Evolutionary conservation across 2,113 vertebrate species (phyloP).

Genomic region (Leucoraja erinaceus): DNA sequence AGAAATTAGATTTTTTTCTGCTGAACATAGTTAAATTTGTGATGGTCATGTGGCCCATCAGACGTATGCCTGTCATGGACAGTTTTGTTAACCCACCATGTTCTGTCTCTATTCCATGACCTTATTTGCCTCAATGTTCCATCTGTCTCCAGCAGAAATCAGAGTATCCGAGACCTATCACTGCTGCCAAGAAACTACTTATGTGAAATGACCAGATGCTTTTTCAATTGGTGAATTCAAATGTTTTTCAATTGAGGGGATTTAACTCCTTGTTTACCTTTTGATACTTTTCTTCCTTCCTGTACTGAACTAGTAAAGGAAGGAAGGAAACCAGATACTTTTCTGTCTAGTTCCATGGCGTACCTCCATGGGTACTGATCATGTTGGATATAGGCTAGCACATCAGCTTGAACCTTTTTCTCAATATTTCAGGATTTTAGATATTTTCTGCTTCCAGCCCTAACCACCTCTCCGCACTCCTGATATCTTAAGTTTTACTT

Average conservation of each 20-base stretch:
- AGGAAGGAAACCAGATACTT: background rate
- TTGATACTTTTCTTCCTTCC: background rate
- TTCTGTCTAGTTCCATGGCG: background rate
- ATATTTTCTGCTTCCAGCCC: too few species aligned
- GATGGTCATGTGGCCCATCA: background rate
- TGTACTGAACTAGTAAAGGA: background rate
- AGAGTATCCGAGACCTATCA: background rate
- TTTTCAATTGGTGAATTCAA: constrained; percentile 2
- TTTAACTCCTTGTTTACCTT: background rate
- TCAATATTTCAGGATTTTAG: background rate
- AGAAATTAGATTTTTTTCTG: background rate
- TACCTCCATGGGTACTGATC: background rate
- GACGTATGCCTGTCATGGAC: background rate
- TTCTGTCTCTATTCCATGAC: background rate
- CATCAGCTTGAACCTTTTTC: background rate
- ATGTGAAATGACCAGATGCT: background rate
- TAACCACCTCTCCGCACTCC: too few species aligned
- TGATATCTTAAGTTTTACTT: too few species aligned
- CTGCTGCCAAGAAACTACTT: background rate
- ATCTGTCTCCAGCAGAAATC: constrained; percentile 7
- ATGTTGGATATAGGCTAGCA: background rate
- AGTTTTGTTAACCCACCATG: background rate
- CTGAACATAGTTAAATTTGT: background rate
- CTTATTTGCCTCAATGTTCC: constrained; percentile 8
- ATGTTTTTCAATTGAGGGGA: background rate